A percentile compares a stretch with the other conserved stretches of the same genome.
phyloP scores from a whole-genome alignment of 2,113 vertebrate species.

The Phycodurus eques region DNA sequence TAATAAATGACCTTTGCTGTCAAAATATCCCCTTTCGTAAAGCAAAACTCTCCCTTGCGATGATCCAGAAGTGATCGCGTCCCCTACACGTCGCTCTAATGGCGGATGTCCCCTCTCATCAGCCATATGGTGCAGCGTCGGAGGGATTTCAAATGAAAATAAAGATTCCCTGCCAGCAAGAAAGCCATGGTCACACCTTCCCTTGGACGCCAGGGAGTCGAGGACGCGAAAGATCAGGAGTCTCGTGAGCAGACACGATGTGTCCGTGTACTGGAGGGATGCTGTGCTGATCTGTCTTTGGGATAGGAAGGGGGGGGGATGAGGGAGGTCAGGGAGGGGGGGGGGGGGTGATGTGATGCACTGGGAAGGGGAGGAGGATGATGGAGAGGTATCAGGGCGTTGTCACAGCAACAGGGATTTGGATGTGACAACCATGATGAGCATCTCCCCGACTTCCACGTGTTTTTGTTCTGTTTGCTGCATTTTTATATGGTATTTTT shows the following conservation, averaged over 20 bases:
- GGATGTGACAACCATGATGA: background rate
- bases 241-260: slow-evolving; percentile 13
- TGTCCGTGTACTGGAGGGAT: slow-evolving; percentile 20
- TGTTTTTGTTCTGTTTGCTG: slow-evolving; percentile 5
- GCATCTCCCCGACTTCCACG: slow-evolving; percentile 14
- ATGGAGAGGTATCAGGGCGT: slow-evolving; percentile 31
- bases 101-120: background rate
- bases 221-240: background rate
- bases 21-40: background rate
- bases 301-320: slow-evolving; percentile 23
- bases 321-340: slow-evolving; percentile 25
- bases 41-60: background rate
- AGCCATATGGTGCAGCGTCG: background rate
- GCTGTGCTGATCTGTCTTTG: slow-evolving; percentile 30
- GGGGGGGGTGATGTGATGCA: slow-evolving; percentile 57
- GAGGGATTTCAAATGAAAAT: background rate
- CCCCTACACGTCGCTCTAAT: background rate
- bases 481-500: background rate
- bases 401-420: slow-evolving; percentile 52
- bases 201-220: background rate
- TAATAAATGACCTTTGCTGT: background rate
- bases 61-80: background rate
- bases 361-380: slow-evolving; percentile 31
- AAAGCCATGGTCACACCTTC: background rate
- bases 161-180: background rate